phyloP scores from a whole-genome alignment of 2,888 invertebrate genomes.

The Ophioninae sp. region DNA sequence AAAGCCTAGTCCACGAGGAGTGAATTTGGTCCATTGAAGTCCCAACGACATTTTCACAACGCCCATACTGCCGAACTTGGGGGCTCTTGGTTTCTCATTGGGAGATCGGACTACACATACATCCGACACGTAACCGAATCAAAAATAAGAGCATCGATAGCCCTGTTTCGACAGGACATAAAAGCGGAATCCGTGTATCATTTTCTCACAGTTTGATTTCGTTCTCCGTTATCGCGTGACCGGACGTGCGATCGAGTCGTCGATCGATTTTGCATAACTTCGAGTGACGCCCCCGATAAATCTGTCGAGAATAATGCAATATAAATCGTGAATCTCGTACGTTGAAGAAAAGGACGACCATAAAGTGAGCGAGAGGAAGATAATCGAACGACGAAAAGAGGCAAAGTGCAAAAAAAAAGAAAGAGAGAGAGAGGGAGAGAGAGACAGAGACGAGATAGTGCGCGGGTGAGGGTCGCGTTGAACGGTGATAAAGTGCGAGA shows the following conservation, averaged over 20 bases:
- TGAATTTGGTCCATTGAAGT: no score
- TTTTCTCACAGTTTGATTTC: slow-evolving; percentile 24
- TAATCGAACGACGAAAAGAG: slow-evolving; percentile 16
- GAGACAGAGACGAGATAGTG: slow-evolving; percentile 20
- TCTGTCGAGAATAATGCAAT: neutral
- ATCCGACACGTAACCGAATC: no score
- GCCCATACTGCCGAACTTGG: no score
- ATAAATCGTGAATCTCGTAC: neutral
- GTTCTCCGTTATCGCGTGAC: slow-evolving; percentile 12
- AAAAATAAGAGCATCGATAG: neutral
- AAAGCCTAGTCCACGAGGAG: no score
- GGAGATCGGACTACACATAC: no score
- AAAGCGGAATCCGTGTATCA: slow-evolving; percentile 9
- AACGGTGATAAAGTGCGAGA: slow-evolving; percentile 53
- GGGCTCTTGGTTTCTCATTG: no score
- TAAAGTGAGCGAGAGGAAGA: neutral
- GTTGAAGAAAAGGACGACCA: slow-evolving; percentile 11
- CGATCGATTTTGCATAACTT: slow-evolving; percentile 4
- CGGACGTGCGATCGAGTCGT: neutral
- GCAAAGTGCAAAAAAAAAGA: slow-evolving; percentile 7
- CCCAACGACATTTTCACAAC: no score
- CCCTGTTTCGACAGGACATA: no score
- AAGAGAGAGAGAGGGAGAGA: slow-evolving; percentile 12
- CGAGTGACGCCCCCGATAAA: slow-evolving; percentile 28
- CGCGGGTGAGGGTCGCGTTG: slow-evolving; percentile 43